Evolutionary conservation across 1,140 invertebrate species (phyloP).

Genomic region (Cyclina sinensis): DNA sequence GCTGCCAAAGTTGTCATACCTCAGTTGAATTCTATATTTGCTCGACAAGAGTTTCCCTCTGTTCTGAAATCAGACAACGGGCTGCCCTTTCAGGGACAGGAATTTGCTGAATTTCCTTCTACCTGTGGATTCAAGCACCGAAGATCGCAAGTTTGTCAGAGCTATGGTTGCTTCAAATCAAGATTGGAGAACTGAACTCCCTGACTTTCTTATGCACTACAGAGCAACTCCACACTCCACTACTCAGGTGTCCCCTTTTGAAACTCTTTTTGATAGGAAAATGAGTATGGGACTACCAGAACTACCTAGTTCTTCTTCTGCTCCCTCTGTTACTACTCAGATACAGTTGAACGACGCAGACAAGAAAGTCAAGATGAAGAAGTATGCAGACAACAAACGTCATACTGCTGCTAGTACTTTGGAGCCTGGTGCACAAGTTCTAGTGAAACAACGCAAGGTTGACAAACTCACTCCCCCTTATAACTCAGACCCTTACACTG

Average conservation of each 20-base stretch:
- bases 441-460: conserved; percentile 65
- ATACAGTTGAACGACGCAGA: conserved; percentile 11
- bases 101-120: conserved; percentile 65
- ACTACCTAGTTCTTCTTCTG: background rate
- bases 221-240: conserved; percentile 65
- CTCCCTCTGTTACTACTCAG: background rate
- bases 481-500: conserved; percentile 55
- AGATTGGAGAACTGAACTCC: conserved; percentile 57
- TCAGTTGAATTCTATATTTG: conserved; percentile 70
- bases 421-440: conserved; percentile 61
- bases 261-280: conserved; percentile 63
- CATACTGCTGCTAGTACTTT: background rate
- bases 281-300: conserved; percentile 58
- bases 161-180: conserved; percentile 18
- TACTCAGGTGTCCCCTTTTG: conserved; percentile 62
- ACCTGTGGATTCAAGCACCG: conserved; percentile 2
- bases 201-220: conserved; percentile 67
- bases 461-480: conserved; percentile 67
- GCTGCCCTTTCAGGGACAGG: conserved; percentile 61
- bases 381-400: conserved; percentile 55
- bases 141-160: conserved; percentile 43
- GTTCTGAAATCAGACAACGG: conserved; percentile 71
- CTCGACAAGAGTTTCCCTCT: conserved; percentile 62
- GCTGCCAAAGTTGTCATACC: conserved; percentile 63
- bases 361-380: conserved; percentile 58